Evolutionary conservation across 2,113 vertebrate species (phyloP).

Genomic region (Ahaetulla prasina): DNA sequence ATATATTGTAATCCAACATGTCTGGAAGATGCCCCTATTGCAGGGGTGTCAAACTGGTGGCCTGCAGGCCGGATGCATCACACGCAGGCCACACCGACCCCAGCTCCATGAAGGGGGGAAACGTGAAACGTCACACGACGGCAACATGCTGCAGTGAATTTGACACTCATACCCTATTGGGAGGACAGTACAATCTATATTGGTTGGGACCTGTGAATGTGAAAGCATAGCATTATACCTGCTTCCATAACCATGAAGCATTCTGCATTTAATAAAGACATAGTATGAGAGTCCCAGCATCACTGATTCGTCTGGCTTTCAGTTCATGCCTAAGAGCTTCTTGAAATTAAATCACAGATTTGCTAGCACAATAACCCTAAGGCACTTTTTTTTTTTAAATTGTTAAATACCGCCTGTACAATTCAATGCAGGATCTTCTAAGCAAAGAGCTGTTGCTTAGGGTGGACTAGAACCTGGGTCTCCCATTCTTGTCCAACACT

Average conservation of each 20-base stretch:
- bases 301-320: constrained; percentile 46
- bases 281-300: constrained; percentile 65
- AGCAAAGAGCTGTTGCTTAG: background rate
- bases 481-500: background rate
- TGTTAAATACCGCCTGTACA: background rate
- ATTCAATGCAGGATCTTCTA: background rate
- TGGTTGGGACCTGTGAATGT: background rate
- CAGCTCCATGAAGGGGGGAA: no score
- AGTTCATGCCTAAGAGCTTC: constrained; percentile 70
- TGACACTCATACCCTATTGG: background rate
- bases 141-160: no score
- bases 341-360: constrained; percentile 68
- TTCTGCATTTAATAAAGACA: constrained; percentile 63
- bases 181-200: background rate
- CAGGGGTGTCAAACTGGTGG: no score
- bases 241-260: constrained; percentile 64
- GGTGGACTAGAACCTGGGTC: background rate
- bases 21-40: background rate
- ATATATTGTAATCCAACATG: background rate
- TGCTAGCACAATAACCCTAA: constrained; percentile 72
- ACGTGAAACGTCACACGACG: no score
- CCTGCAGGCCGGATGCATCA: no score
- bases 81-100: no score
- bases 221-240: constrained; percentile 21
- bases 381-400: background rate